Evolutionary conservation across 2,888 invertebrate genomes (phyloP).

Genomic region (Ophion obscuratus): DNA sequence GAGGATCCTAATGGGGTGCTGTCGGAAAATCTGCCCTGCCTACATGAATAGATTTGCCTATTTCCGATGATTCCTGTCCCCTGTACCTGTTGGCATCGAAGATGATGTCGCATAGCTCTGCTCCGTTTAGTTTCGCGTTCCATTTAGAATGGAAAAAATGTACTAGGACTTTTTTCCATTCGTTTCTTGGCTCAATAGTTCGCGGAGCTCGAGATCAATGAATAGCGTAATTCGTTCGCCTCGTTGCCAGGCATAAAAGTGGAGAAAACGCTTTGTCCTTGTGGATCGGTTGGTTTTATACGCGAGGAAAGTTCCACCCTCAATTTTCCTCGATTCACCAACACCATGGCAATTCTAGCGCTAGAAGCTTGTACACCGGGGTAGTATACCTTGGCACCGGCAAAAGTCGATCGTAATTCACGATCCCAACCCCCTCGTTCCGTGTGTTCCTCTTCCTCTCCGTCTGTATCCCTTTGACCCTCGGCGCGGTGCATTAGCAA

Average conservation of each 20-base stretch:
- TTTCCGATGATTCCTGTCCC: not conserved
- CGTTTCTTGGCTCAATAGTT: constrained; percentile 50
- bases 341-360: constrained; percentile 40
- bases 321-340: constrained; percentile 62
- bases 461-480: constrained; percentile 53
- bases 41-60: not conserved
- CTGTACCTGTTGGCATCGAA: not conserved
- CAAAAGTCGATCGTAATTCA: constrained; percentile 65
- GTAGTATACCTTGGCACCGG: constrained; percentile 54
- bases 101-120: not conserved
- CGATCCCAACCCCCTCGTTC: constrained; percentile 46
- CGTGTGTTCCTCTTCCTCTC: constrained; percentile 31
- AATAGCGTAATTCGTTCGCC: constrained; percentile 60
- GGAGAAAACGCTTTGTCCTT: constrained; percentile 64
- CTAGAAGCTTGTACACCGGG: constrained; percentile 47
- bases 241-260: constrained; percentile 64
- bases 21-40: too few species aligned
- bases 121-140: constrained; percentile 17
- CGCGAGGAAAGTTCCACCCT: constrained; percentile 56
- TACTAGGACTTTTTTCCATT: constrained; percentile 29
- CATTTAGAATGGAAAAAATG: constrained; percentile 27
- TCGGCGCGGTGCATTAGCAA: constrained; percentile 67
- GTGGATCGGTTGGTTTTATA: constrained; percentile 45
- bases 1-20: too few species aligned
- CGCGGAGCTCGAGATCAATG: constrained; percentile 63